Base-by-base conservation (phyloP, 2,888 invertebrate species). In the Shargacucullia verbasci region DNA sequence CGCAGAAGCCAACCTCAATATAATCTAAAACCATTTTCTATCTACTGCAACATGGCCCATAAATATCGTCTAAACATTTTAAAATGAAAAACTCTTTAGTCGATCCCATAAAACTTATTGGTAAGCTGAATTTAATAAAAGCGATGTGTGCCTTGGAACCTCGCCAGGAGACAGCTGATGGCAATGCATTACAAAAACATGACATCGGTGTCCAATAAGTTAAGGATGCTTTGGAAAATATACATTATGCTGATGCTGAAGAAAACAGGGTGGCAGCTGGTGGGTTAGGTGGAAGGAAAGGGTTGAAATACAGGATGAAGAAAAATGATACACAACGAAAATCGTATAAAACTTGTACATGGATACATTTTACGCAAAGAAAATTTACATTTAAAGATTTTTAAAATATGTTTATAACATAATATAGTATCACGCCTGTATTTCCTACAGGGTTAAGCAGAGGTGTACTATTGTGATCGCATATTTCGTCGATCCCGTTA, bases 121-220 rank as follows among this genome's bases (percentile, higher is more conserved):
- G 66, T 60, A 59, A 73, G 50, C 70, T 37, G 37, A 37, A 59
- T 72, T 73, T 72, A 72, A 73, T 72, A 72, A 66, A 70, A 70
- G 43, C 58, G 56, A 40, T 50, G 60, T 59, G 54, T 58, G 40
- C 31, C 13, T 66, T 73, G 72, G 74, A 55, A 38, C 10, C 1
- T 0, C 0, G 74, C 72, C 72, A 72, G 46, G 33, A 15, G 39
- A 43, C 74, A 62, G 39, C 38, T 62, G 66, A 8, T 14, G 14
- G 14, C 44, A 44, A 38, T 52, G 40, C 50, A 68, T 69, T 69
- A 69, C 31, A 69, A 35, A 56, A 61, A 56, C 64, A 66, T 62
- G 64, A 45, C 43, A 14, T 40, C 29, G 8, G 35, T 33, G 14
- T 53, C 59, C 59, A 60, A 50, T 67, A 65, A 67, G 37, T 50